Evolutionary conservation across 2,888 invertebrate species (phyloP), one percentile per base, ranked within the genome.

Genomic region (Plemyria rubiginata): DNA sequence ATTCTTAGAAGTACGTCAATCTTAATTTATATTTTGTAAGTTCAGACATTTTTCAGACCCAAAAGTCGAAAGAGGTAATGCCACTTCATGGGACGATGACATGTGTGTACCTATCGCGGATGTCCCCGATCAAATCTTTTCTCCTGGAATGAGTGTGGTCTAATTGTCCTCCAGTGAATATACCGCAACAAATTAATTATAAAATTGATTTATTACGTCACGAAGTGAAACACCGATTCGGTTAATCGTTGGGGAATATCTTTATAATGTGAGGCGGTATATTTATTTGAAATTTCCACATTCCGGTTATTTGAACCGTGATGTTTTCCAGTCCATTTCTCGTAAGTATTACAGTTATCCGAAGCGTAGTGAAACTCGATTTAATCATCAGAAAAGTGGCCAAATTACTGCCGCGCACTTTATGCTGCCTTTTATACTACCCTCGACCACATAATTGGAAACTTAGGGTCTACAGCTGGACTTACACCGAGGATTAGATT

Each of bases 331-430:
- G 87, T 86, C 86, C 87, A 91, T 90, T 90, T 87, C 85, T 87
- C 84, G 85, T 88, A 88, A 88, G 85, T 86, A 81, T 70, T 76
- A 85, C 86, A 90, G 90, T 90, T 89, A 90, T 86, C 86, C 86
- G 81, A 89, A 89, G 80, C 90, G 88, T 90, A 89, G 90, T 90
- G 86, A 89, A 90, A 90, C 88, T 86, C 89, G 86, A 89, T 92
- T 91, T 54, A 88, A 91, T 91, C 88, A 90, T 90, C 86, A 88
- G 90, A 88, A 87, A 90, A 91, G 89, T 90, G 90, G 89, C 86
- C 79, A 86, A 89, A 90, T 91, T 90, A 90, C 86, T 84, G 85
- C n/a, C n/a, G n/a, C n/a, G n/a, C 86, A 87, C 86, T 90, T 91
- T 90, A 89, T 91, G 82, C 86, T 82, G 87, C 87, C 89, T 91